phyloP scores from a whole-genome alignment of 2,797 vertebrate genomes.

The Enteromius radiatus region DNA sequence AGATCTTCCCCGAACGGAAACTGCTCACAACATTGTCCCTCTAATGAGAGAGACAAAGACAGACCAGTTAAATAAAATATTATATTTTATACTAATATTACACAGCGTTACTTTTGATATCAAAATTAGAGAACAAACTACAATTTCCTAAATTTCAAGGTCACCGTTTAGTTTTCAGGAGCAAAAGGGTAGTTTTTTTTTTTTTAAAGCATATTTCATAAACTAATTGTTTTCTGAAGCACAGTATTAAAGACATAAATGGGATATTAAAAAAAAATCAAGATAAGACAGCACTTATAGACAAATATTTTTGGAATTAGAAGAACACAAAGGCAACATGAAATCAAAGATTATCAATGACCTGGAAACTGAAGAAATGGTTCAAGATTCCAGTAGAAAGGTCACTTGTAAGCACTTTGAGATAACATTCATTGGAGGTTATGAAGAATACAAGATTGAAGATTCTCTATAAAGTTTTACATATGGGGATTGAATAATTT shows the following conservation, averaged over 20 bases:
- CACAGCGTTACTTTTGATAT: neutral
- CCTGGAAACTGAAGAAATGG: neutral
- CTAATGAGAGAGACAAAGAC: conserved; percentile 65
- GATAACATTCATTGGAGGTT: neutral
- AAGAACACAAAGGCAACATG: neutral
- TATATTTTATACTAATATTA: neutral
- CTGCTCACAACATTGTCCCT: conserved; percentile 90
- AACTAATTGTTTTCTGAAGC: too few relatives aligned
- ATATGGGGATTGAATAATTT: neutral
- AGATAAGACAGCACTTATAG: too few relatives aligned
- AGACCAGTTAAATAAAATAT: neutral
- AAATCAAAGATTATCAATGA: neutral
- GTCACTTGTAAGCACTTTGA: neutral
- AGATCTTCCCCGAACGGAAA: conserved; percentile 95
- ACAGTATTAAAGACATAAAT: too few relatives aligned
- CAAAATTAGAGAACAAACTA: neutral
- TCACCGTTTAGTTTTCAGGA: neutral
- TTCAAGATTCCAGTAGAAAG: neutral
- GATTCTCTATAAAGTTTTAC: neutral
- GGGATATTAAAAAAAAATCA: too few relatives aligned
- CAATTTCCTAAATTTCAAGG: neutral
- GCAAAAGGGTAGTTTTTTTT: neutral
- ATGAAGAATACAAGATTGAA: neutral
- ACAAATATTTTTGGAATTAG: neutral
- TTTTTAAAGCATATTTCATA: too few relatives aligned